Evolutionary conservation across 1,140 invertebrate species (phyloP).

Genomic region (Drosophila elegans): DNA sequence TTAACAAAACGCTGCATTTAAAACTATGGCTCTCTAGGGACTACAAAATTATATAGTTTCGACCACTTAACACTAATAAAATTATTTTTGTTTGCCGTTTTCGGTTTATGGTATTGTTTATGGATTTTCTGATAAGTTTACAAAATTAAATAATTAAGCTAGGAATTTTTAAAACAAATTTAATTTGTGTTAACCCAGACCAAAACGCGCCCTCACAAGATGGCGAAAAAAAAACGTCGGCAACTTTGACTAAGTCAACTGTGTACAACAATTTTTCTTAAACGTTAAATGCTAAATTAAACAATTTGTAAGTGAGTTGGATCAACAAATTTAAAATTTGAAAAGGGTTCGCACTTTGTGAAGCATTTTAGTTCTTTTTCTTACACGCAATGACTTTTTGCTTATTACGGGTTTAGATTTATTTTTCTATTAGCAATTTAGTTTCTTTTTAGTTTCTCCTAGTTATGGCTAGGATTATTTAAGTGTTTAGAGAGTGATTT

Average conservation of each 20-base stretch:
- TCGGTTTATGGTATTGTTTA: conserved; percentile 6
- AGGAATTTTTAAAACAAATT: conserved; percentile 67
- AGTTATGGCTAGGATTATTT: conserved; percentile 44
- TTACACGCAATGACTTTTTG: conserved; percentile 79
- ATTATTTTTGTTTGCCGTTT: conserved; percentile 36
- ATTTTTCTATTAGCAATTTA: conserved; percentile 34
- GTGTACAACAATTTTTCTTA: conserved; percentile 62
- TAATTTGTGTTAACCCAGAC: conserved; percentile 60
- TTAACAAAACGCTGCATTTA: conserved; percentile 71
- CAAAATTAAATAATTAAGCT: conserved; percentile 70
- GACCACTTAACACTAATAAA: conserved; percentile 48
- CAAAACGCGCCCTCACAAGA: conserved; percentile 20
- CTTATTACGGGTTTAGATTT: conserved; percentile 49
- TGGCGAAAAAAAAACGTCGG: conserved; percentile 27
- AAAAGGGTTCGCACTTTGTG: conserved; percentile 38
- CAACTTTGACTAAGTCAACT: conserved; percentile 69
- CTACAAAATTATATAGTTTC: conserved; percentile 42
- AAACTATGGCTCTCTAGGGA: conserved; percentile 64
- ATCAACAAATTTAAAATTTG: conserved; percentile 32
- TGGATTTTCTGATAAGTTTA: conserved; percentile 1
- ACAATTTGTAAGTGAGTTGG: conserved; percentile 59
- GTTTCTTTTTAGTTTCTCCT: conserved; percentile 50
- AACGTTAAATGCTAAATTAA: conserved; percentile 70
- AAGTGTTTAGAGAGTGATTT: conserved; percentile 47
- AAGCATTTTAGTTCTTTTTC: conserved; percentile 28